Evolutionary conservation across 2,888 invertebrate species (phyloP).

Genomic region (Drosophila affinis): DNA sequence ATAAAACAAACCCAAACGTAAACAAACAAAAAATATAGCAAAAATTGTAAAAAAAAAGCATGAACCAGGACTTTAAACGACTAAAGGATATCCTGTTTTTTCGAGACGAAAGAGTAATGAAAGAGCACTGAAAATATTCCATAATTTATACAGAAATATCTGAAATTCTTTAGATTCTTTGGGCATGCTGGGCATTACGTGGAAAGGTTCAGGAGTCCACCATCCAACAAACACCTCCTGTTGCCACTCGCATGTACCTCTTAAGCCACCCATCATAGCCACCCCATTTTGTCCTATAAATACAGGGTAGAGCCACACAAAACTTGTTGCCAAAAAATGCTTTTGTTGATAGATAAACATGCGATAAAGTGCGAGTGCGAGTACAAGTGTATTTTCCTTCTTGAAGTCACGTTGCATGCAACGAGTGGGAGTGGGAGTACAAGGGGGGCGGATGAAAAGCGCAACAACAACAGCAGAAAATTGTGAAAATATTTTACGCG

Average conservation of each 20-base stretch:
- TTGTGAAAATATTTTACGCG: slow-evolving; percentile 75
- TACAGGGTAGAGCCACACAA: not conserved
- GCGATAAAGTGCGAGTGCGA: not conserved
- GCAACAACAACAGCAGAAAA: slow-evolving; percentile 23
- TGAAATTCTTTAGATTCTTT: too few relatives aligned
- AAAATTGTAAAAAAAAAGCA: slow-evolving; percentile 11
- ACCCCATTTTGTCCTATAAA: not conserved
- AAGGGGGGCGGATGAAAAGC: slow-evolving; percentile 4
- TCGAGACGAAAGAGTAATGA: too few relatives aligned
- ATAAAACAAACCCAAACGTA: slow-evolving; percentile 59
- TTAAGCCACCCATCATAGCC: not conserved
- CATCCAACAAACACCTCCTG: too few relatives aligned
- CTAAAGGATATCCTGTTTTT: not conserved
- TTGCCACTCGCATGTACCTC: too few relatives aligned
- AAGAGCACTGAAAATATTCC: too few relatives aligned
- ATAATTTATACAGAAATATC: too few relatives aligned
- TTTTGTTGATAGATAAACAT: not conserved
- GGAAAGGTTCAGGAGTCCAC: not conserved
- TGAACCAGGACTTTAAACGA: slow-evolving; percentile 1
- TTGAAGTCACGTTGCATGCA: slow-evolving; percentile 72
- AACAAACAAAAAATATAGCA: slow-evolving; percentile 13
- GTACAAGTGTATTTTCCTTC: slow-evolving; percentile 5
- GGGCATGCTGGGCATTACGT: not conserved
- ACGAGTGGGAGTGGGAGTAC: slow-evolving; percentile 21
- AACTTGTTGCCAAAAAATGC: slow-evolving; percentile 40